Percentiles rank a stretch among this genome's conserved stretches.
These are phyloP conservation scores for Schmidtea mediterranea DNA, from an alignment of 1,140 invertebrate species.

Conservation along the genomic window DNA sequence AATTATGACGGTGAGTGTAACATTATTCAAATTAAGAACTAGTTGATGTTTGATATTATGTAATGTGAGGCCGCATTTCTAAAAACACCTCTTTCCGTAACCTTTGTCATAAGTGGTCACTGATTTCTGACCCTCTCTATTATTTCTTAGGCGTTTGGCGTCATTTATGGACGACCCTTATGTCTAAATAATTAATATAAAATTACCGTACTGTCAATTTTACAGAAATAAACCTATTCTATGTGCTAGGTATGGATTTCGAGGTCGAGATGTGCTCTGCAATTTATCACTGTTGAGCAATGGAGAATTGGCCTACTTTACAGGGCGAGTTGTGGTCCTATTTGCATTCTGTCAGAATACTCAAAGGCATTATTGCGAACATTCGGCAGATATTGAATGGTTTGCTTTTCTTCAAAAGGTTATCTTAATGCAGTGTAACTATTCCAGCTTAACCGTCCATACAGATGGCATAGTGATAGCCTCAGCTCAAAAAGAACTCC, in stretches of 20 bases:
- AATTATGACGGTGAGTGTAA: no score
- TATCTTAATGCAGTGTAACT: neutral
- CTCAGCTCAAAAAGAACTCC: conserved; percentile 44
- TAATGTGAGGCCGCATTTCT: neutral
- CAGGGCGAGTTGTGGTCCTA: conserved; percentile 58
- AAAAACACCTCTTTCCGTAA: no score
- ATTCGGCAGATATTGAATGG: conserved; percentile 69
- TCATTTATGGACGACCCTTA: no score
- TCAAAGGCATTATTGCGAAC: conserved; percentile 67
- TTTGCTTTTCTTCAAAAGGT: conserved; percentile 6
- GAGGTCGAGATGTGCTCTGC: conserved; percentile 57
- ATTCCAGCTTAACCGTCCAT: conserved; percentile 44
- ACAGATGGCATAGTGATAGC: conserved; percentile 62
- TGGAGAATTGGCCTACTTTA: conserved; percentile 69
- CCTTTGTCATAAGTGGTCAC: neutral
- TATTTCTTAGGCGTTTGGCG: no score
- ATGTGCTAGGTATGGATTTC: conserved; percentile 48
- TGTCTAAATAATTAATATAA: no score
- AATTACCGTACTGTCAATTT: no score
- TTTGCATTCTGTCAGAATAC: conserved; percentile 59
- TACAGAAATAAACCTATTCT: no score
- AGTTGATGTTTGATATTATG: neutral
- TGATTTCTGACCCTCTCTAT: no score
- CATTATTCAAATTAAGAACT: neutral
- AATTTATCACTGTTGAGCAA: conserved; percentile 60